Evolutionary conservation across 2,113 vertebrate genomes (phyloP).

Genomic region (Fregetta grallaria): DNA sequence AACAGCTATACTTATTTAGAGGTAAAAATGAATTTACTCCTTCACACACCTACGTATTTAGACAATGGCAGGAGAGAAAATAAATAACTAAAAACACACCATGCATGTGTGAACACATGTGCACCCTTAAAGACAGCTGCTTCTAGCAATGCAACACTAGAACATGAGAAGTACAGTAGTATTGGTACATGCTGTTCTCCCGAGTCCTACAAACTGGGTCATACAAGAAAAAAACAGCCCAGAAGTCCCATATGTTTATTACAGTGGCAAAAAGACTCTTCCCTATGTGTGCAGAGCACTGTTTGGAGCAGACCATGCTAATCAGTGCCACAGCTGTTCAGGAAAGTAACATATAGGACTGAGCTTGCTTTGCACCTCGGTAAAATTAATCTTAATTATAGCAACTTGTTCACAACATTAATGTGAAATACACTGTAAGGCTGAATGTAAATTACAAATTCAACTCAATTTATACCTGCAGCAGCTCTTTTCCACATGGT

Average conservation of each 20-base stretch:
- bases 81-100: not conserved
- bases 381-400: constrained; percentile 67
- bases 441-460: constrained; percentile 48
- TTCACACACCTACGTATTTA: not conserved
- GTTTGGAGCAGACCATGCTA: not conserved
- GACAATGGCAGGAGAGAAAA: not conserved
- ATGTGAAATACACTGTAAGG: constrained; percentile 12
- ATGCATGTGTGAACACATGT: rapidly evolving
- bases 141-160: not conserved
- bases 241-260: not conserved
- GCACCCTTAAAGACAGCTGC: not conserved
- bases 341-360: constrained; percentile 26
- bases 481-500: constrained; percentile 11
- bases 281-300: not conserved
- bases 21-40: not conserved
- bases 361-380: constrained; percentile 23
- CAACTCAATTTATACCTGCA: constrained; percentile 34
- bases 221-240: not conserved
- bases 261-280: not conserved
- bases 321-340: not conserved
- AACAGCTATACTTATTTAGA: not conserved
- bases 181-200: not conserved
- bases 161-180: not conserved
- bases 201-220: not conserved
- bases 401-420: constrained; percentile 15